Evolutionary conservation across 2,888 invertebrate species (phyloP), one percentile per base, ranked within the genome.

Genomic region (Alloplasta piceator): DNA sequence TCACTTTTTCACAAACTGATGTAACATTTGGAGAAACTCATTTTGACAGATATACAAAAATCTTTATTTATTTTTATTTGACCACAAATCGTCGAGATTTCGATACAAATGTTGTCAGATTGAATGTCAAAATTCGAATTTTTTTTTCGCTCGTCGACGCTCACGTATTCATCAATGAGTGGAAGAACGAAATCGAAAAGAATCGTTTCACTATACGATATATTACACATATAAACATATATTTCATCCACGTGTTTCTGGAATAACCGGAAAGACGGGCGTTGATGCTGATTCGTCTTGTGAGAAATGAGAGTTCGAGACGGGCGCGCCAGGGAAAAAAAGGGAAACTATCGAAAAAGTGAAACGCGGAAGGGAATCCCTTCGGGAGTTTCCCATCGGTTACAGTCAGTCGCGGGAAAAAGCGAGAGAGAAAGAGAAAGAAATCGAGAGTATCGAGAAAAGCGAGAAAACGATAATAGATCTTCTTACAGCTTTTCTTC

Each of bases 321-420:
- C 56, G 66, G 16, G 68, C 38, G 41, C 6, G 43, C 38, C 9
- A 41, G 38, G 52, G 52, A 46, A 7, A 60, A 72, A 56, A 56
- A 41, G 41, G 5, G 36, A 46, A 46, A 56, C 38, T 26, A 78
- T 66, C 39, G 74, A 38, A 58, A 10, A 41, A 26, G 10, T 26
- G 36, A 56, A 56, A 56, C 9, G 56, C 6, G 46, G 38, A 16
- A 16, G n/a, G 36, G 10, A n/a, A 36, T 12, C 12, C 67, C 52
- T 60, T 26, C 39, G 60, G 73, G 75, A 68, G 60, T 75, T 61
- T 60, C 12, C 60, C 67, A 75, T 75, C 67, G 52, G 67, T 75
- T 67, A 67, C 50, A 75, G 52, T 75, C 67, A 60, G 50, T 68
- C 60, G 58, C 66, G 48, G 1, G 26, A 26, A 26, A 26, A 26